phyloP scores from a whole-genome alignment of 1,140 invertebrate genomes.

The Cyphomyrmex costatus region DNA sequence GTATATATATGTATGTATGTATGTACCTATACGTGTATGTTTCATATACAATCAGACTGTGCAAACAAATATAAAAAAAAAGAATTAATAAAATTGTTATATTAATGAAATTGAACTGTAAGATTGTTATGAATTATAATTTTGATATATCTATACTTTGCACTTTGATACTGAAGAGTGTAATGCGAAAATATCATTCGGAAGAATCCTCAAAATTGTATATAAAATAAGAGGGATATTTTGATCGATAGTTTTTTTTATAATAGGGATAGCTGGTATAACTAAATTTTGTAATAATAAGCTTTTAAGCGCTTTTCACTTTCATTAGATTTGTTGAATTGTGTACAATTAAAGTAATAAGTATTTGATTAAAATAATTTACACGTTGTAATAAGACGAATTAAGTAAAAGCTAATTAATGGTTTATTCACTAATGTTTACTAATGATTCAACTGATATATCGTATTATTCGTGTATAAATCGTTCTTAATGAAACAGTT shows the following conservation, averaged over 20 bases:
- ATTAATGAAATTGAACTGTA: no score
- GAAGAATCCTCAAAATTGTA: background rate
- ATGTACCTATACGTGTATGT: no score
- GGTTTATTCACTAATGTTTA: background rate
- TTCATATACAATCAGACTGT: no score
- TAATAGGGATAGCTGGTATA: background rate
- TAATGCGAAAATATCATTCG: background rate
- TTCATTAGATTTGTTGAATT: background rate
- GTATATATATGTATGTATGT: no score
- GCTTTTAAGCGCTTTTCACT: slow-evolving; percentile 8
- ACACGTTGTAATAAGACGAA: background rate
- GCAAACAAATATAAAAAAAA: no score
- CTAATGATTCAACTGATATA: background rate
- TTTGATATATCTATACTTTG: background rate
- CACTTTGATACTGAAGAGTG: background rate
- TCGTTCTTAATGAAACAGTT: background rate
- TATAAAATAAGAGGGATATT: background rate
- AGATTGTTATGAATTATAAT: background rate
- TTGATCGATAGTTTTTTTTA: background rate
- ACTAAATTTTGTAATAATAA: background rate
- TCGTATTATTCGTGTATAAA: background rate
- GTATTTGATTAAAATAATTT: background rate
- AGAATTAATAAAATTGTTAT: no score
- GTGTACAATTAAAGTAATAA: background rate
- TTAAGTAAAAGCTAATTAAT: background rate